Conservation (phyloP, 1,140 invertebrate genomes). For the Latrodectus geometricus region DNA sequence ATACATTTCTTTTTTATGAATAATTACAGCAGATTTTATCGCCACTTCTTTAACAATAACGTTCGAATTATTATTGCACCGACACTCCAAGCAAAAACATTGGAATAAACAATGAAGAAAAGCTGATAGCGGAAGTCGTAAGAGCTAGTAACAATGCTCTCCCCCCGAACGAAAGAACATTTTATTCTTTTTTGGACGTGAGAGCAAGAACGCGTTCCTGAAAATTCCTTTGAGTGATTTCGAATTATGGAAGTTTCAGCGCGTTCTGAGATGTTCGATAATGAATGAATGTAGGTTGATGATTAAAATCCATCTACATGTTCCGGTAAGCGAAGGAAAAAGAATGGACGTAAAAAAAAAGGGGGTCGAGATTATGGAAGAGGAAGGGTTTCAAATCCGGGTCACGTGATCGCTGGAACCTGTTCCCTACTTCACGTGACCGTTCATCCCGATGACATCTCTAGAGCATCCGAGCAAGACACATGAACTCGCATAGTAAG, state of each 20-base stretch:
- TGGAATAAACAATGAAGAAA: background rate
- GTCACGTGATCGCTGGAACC: constrained; percentile 38
- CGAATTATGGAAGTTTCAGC: background rate
- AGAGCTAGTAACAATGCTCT: background rate
- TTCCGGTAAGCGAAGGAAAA: background rate
- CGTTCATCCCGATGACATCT: constrained; percentile 4
- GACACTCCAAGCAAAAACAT: background rate
- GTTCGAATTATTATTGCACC: too few relatives aligned
- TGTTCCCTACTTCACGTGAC: constrained; percentile 35
- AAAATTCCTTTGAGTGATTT: background rate
- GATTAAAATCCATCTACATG: constrained; percentile 7
- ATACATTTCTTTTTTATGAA: too few relatives aligned
- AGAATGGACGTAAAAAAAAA: background rate
- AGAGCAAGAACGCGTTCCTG: background rate
- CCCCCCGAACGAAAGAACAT: background rate
- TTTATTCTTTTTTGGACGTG: background rate
- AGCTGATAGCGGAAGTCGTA: background rate
- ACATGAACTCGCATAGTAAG: constrained; percentile 33
- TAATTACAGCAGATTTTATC: too few relatives aligned
- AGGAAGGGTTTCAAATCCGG: constrained; percentile 47
- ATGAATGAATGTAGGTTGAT: constrained; percentile 45
- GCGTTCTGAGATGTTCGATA: background rate
- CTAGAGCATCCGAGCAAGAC: constrained; percentile 21
- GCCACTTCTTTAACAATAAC: too few relatives aligned
- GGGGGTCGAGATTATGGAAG: constrained; percentile 20